Evolutionary conservation across 2,888 invertebrate species (phyloP), one percentile per base, ranked within the genome.

Genomic region (Drosophila mercatorum): DNA sequence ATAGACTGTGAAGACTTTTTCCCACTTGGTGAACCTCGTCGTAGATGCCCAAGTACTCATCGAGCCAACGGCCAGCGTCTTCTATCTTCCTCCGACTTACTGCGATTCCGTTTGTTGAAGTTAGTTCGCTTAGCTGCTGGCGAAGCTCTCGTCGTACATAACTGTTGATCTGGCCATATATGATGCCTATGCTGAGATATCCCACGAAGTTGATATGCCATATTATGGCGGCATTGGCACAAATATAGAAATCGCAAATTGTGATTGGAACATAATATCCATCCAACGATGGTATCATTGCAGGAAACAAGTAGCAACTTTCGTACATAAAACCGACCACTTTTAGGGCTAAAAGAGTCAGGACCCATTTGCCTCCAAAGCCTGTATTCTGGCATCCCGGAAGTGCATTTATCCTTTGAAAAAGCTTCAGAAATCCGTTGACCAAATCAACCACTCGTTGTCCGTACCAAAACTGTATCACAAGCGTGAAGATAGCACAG

Each of bases 11-110:
- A 34, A 89, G 81, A 5, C 46, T 44, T 2, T 55, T 26, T 7
- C 66, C 72, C 11, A 79, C 60, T 1, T 47, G 38, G 3, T 80
- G 72, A 6, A 89, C 80, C 22, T 80, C 83, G 5, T 78, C 67
- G 51, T 85, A 88, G 31, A 90, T 68, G 22, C 63, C 57, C 34
- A 78, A 36, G 34, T 76, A 83, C 26, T 84, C 81, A 11, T 81
- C 70, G 63, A 90, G 58, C 0, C 70, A 68, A 0, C 40, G 6
- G 0, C 34, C 63, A 7, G 74, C 70, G 0, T 44, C 56, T 26
- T 62, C 67, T 0, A 80, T 22, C 11, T 70, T 59, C 0, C 51
- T 47, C 0, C 61, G 71, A 34, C 59, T 55, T 0, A 53, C 56
- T 0, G 51, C 36, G 11, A 38, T 38, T 0, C 51, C 64, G 4